A percentile compares a stretch with the other conserved stretches of the same genome.
Evolutionary conservation across 23 tunicate species (phyloP).

Genomic region (Phallusia fumigata): DNA sequence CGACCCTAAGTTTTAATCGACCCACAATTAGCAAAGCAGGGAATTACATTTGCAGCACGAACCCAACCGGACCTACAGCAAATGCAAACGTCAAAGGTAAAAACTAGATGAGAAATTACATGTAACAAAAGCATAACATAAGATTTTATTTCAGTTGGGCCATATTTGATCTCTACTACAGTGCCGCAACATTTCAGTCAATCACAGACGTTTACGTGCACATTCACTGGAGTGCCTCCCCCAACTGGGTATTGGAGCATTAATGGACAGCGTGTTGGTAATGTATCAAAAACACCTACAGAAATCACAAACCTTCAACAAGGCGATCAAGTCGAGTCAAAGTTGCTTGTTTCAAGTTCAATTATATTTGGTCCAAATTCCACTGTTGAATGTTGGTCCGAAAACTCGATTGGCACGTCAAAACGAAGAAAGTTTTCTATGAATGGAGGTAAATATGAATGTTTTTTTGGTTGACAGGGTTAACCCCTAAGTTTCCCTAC

Average conservation of each 20-base stretch:
- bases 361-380: neutral
- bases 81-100: too few species aligned
- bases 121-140: too few species aligned
- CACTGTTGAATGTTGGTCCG: neutral
- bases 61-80: too few species aligned
- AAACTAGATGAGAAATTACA: too few species aligned
- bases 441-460: too few species aligned
- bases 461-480: too few species aligned
- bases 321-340: neutral
- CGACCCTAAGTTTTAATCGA: neutral
- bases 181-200: neutral
- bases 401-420: neutral
- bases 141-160: neutral
- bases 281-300: neutral
- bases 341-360: neutral
- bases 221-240: neutral
- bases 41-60: neutral
- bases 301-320: neutral
- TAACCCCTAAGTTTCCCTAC: too few species aligned
- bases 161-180: neutral
- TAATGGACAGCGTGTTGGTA: neutral
- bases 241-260: neutral
- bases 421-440: neutral
- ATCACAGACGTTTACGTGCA: neutral
- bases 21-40: neutral